Conservation (phyloP, 2,888 invertebrate genomes). For the Prosapia bicincta region DNA sequence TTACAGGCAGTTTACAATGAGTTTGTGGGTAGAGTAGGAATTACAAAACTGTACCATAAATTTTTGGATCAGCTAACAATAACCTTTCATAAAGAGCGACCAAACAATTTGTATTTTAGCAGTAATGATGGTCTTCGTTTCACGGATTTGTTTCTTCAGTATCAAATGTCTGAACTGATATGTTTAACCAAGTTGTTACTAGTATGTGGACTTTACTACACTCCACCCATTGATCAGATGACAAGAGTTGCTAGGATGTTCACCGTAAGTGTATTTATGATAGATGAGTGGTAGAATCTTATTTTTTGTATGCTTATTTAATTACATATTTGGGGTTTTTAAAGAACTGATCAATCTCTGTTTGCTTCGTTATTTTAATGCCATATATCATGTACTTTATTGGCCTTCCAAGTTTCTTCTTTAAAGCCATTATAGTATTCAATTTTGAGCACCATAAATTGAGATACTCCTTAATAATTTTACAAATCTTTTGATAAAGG, state of each 20-base stretch:
- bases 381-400: too few species aligned
- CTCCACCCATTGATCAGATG: not conserved
- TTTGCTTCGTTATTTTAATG: too few species aligned
- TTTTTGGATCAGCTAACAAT: constrained; percentile 11
- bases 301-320: too few species aligned
- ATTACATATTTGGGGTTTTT: too few species aligned
- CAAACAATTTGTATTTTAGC: not conserved
- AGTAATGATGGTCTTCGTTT: not conserved
- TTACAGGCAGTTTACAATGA: constrained; percentile 14
- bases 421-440: too few species aligned
- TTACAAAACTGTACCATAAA: constrained; percentile 9
- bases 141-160: not conserved
- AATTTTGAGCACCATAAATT: too few species aligned
- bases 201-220: not conserved
- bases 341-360: too few species aligned
- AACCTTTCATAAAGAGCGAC: not conserved
- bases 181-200: not conserved
- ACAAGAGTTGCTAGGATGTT: not conserved
- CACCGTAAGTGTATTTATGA: too few species aligned
- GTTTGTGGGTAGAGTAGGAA: constrained; percentile 13
- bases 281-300: too few species aligned
- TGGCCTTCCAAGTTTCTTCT: too few species aligned
- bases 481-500: too few species aligned
- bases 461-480: too few species aligned
- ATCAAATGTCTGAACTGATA: not conserved